phyloP scores from a whole-genome alignment of 2,797 vertebrate species.

The Notamacropus eugenii region DNA sequence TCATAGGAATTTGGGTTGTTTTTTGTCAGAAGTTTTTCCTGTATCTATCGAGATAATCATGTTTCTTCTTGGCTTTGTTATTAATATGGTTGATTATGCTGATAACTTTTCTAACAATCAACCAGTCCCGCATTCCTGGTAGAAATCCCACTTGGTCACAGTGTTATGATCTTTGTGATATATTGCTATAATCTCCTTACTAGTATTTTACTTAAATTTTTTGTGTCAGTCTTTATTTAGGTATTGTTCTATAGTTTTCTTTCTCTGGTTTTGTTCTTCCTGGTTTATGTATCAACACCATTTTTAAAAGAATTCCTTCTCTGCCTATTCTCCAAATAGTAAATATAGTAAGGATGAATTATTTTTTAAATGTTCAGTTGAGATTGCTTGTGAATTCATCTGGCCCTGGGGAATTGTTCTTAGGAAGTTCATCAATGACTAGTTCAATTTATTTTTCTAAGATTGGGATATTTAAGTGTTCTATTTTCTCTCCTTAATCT shows the following conservation, averaged over 20 bases:
- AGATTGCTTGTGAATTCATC: background rate
- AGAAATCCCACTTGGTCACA: background rate
- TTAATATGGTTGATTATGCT: background rate
- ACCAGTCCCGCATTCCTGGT: background rate
- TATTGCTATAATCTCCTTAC: background rate
- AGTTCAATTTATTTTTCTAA: background rate
- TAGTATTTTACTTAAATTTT: background rate
- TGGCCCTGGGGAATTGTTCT: background rate
- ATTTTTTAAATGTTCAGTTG: background rate
- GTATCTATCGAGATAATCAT: background rate
- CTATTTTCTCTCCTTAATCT: background rate
- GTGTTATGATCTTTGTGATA: background rate
- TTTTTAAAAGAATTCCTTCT: background rate
- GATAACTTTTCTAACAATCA: background rate
- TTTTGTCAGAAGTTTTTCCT: background rate
- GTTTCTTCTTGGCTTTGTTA: background rate
- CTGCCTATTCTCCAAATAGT: background rate
- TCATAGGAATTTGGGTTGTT: background rate
- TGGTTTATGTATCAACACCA: background rate
- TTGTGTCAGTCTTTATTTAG: background rate
- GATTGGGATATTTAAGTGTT: too few species aligned
- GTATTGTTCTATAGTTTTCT: background rate
- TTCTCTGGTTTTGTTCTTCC: background rate
- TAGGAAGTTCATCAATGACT: too few species aligned
- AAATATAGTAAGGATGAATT: background rate